These are phyloP conservation scores for Epizoanthus ramosus DNA, from an alignment of 92 coral and sea anemone species.

Conservation along the genomic window DNA sequence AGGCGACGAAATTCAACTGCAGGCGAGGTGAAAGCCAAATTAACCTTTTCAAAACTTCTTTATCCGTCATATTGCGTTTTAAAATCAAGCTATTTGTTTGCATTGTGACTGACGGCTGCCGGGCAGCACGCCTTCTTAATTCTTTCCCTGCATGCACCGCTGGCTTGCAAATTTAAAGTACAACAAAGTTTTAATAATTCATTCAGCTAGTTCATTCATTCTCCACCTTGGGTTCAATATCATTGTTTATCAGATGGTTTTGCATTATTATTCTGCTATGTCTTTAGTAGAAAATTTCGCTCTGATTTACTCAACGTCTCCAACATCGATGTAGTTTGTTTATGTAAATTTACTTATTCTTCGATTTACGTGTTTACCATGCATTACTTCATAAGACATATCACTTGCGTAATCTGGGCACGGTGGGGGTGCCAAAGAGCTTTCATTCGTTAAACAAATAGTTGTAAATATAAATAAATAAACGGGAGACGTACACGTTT, in stretches of 20 bases:
- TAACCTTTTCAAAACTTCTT: not conserved
- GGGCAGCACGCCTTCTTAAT: not conserved
- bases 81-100: not conserved
- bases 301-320: not conserved
- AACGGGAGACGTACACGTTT: not conserved
- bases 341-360: not conserved
- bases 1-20: not conserved
- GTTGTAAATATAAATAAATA: not conserved
- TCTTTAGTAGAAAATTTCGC: not conserved
- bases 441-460: not conserved
- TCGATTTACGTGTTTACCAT: not conserved
- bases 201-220: slow-evolving; percentile 22
- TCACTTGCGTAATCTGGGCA: slow-evolving; percentile 4
- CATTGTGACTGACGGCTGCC: not conserved
- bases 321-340: not conserved
- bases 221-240: not conserved
- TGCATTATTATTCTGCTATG: not conserved
- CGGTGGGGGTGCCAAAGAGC: not conserved
- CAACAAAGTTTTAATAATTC: not conserved
- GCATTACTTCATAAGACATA: not conserved
- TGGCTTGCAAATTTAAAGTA: slow-evolving; percentile 2
- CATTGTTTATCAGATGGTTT: slow-evolving; percentile 3
- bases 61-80: not conserved
- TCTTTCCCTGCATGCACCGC: slow-evolving; percentile 28
- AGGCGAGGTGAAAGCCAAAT: not conserved